phyloP scores from a whole-genome alignment of 2,888 invertebrate genomes.

The Eulithis testata region DNA sequence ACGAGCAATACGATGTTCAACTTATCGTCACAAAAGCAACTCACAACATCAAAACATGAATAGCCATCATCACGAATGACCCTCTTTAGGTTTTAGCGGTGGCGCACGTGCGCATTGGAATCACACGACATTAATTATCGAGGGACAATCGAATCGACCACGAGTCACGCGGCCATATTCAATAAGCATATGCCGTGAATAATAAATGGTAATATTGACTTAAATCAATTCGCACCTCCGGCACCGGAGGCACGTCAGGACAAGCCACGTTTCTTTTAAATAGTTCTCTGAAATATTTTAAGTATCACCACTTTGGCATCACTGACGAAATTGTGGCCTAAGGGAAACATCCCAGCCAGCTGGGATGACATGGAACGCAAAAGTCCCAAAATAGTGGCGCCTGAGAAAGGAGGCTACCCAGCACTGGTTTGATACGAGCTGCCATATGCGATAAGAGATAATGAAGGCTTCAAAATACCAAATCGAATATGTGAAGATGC shows the following conservation, averaged over 20 bases:
- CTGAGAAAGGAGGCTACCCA: too few species aligned
- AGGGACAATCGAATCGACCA: slow-evolving; percentile 72
- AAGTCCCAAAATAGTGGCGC: too few species aligned
- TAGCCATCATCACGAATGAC: slow-evolving; percentile 67
- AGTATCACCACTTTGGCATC: too few species aligned
- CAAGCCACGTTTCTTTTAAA: slow-evolving; percentile 9
- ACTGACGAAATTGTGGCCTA: too few species aligned
- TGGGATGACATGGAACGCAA: too few species aligned
- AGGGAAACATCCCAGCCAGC: too few species aligned
- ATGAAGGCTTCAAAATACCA: too few species aligned
- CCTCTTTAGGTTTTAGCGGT: slow-evolving; percentile 67
- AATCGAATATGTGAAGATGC: too few species aligned
- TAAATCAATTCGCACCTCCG: slow-evolving; percentile 39
- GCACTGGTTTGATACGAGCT: too few species aligned
- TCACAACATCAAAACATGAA: slow-evolving; percentile 46
- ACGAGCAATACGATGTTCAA: not conserved
- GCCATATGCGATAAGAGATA: too few species aligned
- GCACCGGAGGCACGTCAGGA: slow-evolving; percentile 28
- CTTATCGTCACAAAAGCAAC: slow-evolving; percentile 3
- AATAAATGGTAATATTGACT: slow-evolving; percentile 62
- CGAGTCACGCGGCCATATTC: slow-evolving; percentile 71
- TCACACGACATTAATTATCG: slow-evolving; percentile 73
- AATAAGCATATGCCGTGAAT: slow-evolving; percentile 68
- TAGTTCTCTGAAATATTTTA: slow-evolving; percentile 16
- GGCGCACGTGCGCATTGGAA: slow-evolving; percentile 68